A percentile compares a stretch with the other conserved stretches of the same genome.
phyloP scores from a whole-genome alignment of 2,888 invertebrate species.

The Cephonodes hylas region DNA sequence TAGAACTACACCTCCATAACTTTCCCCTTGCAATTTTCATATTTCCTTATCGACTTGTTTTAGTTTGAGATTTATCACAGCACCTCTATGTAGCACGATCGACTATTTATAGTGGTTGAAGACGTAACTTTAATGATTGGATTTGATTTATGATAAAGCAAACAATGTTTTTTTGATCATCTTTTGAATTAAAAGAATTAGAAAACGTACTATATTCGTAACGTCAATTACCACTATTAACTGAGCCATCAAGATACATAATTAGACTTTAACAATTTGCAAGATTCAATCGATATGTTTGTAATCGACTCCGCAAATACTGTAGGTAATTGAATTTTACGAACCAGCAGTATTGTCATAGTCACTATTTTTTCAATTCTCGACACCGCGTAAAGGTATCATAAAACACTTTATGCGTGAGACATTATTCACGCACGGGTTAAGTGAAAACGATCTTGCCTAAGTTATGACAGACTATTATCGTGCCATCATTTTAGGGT shows the following conservation, averaged over 20 bases:
- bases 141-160: no score
- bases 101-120: neutral
- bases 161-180: no score
- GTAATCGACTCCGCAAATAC: neutral
- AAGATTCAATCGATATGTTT: neutral
- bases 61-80: slow-evolving; percentile 28
- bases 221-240: no score
- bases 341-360: neutral
- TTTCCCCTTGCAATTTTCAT: slow-evolving; percentile 39
- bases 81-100: neutral
- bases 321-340: neutral
- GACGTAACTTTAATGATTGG: neutral
- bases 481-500: slow-evolving; percentile 42
- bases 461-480: slow-evolving; percentile 42
- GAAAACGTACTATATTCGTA: no score
- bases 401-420: slow-evolving; percentile 13
- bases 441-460: slow-evolving; percentile 24
- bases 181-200: no score
- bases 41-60: slow-evolving; percentile 36
- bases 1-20: slow-evolving; percentile 22
- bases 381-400: slow-evolving; percentile 7
- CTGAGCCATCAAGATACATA: no score
- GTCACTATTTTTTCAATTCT: neutral
- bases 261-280: no score
- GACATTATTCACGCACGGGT: slow-evolving; percentile 6